A percentile compares a stretch with the other conserved stretches of the same genome.
These are phyloP conservation scores for Argyresthia goedartella DNA, from an alignment of 2,888 invertebrate species.

Conservation along the genomic window DNA sequence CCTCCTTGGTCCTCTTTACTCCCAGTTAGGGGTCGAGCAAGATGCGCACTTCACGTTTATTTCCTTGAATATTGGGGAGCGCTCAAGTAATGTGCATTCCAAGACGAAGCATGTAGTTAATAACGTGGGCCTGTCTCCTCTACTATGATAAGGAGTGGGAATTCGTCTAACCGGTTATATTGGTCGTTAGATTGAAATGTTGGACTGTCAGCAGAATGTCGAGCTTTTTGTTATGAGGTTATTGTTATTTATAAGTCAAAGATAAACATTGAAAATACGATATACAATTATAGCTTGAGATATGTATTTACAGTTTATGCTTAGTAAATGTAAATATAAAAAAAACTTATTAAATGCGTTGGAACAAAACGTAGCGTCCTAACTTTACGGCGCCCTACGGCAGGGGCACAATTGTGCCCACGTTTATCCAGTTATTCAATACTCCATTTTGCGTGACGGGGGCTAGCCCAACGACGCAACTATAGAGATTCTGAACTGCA, in stretches of 20 bases:
- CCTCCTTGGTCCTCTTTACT: not conserved
- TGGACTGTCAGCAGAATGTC: not conserved
- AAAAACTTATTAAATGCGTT: too few species aligned
- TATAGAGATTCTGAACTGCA: too few species aligned
- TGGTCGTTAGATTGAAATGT: not conserved
- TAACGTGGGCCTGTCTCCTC: not conserved
- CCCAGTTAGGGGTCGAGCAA: conserved; percentile 7
- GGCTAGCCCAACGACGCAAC: too few species aligned
- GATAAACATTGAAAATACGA: too few species aligned
- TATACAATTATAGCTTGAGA: too few species aligned
- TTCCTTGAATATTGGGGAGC: conserved; percentile 30
- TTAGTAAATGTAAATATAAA: too few species aligned
- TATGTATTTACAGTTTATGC: too few species aligned
- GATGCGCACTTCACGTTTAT: conserved; percentile 26
- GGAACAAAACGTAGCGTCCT: too few species aligned
- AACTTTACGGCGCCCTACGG: not conserved
- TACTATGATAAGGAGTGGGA: not conserved
- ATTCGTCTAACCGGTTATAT: not conserved
- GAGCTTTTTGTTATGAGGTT: not conserved
- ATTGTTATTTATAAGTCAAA: too few species aligned
- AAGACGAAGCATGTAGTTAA: conserved; percentile 20
- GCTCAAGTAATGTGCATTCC: conserved; percentile 42
- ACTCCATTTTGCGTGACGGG: too few species aligned
- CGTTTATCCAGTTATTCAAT: too few species aligned
- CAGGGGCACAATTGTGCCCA: not conserved